phyloP scores from a whole-genome alignment of 1,140 invertebrate species.

The Diorhabda elongata region DNA sequence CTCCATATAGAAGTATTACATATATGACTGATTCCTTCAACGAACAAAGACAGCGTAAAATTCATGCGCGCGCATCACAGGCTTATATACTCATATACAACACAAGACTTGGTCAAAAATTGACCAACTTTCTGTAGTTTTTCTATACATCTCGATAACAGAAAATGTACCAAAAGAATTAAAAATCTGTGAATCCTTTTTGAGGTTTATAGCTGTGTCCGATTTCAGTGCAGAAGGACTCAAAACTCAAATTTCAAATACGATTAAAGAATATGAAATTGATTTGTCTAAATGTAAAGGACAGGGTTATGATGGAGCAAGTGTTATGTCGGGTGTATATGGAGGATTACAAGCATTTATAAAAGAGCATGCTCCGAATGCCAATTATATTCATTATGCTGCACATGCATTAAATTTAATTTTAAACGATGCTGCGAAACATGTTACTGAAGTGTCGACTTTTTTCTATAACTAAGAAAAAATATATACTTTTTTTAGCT shows the following conservation, averaged over 20 bases:
- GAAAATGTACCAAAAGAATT: no score
- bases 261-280: conserved; percentile 24
- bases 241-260: no score
- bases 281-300: conserved; percentile 30
- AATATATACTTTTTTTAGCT: no score
- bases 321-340: conserved; percentile 19
- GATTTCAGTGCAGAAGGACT: conserved; percentile 19
- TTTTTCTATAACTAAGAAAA: no score
- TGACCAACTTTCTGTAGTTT: no score
- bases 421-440: not conserved
- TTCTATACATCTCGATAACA: no score
- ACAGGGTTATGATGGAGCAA: conserved; percentile 24
- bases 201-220: conserved; percentile 27
- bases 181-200: conserved; percentile 27
- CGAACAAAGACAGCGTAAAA: no score
- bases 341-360: conserved; percentile 28
- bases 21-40: no score
- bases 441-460: no score
- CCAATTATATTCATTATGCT: conserved; percentile 33
- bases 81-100: conserved; percentile 10
- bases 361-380: conserved; percentile 11
- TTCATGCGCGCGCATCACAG: no score
- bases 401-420: conserved; percentile 31
- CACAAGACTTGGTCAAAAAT: conserved; percentile 11
- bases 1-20: no score